Evolutionary conservation across 2,888 invertebrate genomes (phyloP).

Genomic region (Trissoscelio sp.): DNA sequence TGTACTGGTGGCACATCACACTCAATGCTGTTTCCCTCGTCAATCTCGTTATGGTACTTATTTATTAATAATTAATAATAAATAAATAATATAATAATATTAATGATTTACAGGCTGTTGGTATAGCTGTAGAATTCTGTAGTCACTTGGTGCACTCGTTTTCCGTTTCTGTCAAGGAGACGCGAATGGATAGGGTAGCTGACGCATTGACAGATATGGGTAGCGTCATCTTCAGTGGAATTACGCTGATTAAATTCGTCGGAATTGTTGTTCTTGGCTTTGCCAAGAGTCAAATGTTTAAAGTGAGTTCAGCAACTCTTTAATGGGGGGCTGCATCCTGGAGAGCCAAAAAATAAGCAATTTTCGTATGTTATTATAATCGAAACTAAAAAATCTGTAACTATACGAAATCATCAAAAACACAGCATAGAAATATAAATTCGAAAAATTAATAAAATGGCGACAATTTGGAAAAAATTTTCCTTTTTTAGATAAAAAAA

Average conservation of each 20-base stretch:
- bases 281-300: slow-evolving; percentile 98
- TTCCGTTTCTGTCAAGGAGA: slow-evolving; percentile 89
- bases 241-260: slow-evolving; percentile 98
- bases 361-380: no score
- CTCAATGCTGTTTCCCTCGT: slow-evolving; percentile 98
- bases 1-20: slow-evolving; percentile 98
- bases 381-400: neutral
- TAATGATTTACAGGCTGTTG: slow-evolving; percentile 89
- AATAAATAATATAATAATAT: neutral
- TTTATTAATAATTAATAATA: no score
- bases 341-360: no score
- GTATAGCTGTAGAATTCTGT: slow-evolving; percentile 99
- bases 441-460: no score
- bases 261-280: slow-evolving; percentile 98
- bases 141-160: slow-evolving; percentile 98
- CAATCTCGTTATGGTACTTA: slow-evolving; percentile 94
- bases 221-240: slow-evolving; percentile 96
- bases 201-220: slow-evolving; percentile 96
- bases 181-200: slow-evolving; percentile 90
- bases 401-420: no score
- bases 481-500: no score
- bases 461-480: no score
- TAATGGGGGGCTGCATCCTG: neutral
- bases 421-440: no score
- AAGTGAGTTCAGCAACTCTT: slow-evolving; percentile 83